A percentile compares a stretch with the other conserved stretches of the same genome.
phyloP scores from a whole-genome alignment of 1,140 invertebrate genomes.

The Panagrolaimus sp. region DNA sequence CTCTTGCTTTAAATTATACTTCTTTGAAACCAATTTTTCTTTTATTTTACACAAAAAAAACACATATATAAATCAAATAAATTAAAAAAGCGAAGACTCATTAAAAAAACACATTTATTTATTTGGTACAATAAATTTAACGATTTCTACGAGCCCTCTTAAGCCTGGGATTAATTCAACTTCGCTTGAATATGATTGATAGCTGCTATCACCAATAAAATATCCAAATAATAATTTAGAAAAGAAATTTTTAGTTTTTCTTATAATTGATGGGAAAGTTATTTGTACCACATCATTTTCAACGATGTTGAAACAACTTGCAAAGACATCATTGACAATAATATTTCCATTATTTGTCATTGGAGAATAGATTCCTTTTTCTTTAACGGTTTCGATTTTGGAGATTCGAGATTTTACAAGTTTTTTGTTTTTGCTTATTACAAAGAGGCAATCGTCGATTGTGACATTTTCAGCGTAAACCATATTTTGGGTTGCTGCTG shows the following conservation, averaged over 20 bases:
- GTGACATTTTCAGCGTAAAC: constrained; percentile 37
- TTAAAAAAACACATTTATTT: too few species aligned
- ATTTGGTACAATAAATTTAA: too few species aligned
- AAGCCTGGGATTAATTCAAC: too few species aligned
- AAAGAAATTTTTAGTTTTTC: background rate
- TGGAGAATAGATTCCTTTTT: constrained; percentile 37
- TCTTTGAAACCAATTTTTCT: too few species aligned
- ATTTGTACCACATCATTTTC: constrained; percentile 25
- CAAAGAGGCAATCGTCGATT: constrained; percentile 39
- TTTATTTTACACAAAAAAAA: too few species aligned
- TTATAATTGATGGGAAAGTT: constrained; percentile 16
- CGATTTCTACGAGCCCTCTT: too few species aligned
- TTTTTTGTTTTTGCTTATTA: background rate
- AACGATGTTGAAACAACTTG: constrained; percentile 34
- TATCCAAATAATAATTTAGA: background rate
- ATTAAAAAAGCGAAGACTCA: too few species aligned
- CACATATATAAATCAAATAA: too few species aligned
- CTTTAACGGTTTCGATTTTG: constrained; percentile 11
- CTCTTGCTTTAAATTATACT: too few species aligned
- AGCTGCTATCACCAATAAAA: too few species aligned
- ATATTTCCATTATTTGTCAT: constrained; percentile 35
- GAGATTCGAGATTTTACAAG: constrained; percentile 15
- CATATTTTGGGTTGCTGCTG: background rate
- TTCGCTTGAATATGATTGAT: too few species aligned
- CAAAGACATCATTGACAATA: constrained; percentile 31